Conservation (phyloP, 2,113 vertebrate genomes). For the Oncorhynchus mykiss region DNA sequence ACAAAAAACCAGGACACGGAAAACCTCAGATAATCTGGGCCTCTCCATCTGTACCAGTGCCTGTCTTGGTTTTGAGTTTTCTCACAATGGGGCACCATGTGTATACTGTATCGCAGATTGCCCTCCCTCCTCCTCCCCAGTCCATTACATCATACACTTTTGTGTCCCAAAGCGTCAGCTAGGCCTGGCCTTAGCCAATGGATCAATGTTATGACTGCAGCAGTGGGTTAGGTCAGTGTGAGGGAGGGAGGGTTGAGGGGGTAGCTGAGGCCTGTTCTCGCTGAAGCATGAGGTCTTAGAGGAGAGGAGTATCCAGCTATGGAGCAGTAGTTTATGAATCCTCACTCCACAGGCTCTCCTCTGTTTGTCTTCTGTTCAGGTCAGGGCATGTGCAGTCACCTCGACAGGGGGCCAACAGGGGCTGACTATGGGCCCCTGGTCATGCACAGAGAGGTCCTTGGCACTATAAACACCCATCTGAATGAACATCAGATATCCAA, state of each 20-base stretch:
- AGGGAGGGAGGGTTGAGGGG: conserved; percentile 10
- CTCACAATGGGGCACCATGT: conserved; percentile 40
- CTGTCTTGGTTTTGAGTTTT: conserved; percentile 9
- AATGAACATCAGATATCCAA: not conserved
- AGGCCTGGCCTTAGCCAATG: conserved; percentile 29
- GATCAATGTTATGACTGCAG: conserved; percentile 59
- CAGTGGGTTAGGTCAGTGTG: conserved; percentile 12
- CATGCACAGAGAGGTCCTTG: conserved; percentile 21
- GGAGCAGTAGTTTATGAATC: conserved; percentile 63
- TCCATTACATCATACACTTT: conserved; percentile 53
- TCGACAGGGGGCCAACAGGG: conserved; percentile 47
- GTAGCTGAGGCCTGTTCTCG: too few relatives aligned
- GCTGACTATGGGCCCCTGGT: conserved; percentile 32
- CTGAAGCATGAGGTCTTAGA: not conserved
- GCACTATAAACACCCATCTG: conserved; percentile 32
- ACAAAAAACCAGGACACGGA: too few relatives aligned
- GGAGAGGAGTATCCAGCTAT: conserved; percentile 24
- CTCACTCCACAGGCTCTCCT: conserved; percentile 40
- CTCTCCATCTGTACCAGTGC: too few relatives aligned
- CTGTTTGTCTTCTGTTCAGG: conserved; percentile 61
- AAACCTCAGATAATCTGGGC: too few relatives aligned
- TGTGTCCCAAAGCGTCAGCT: conserved; percentile 33
- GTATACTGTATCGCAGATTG: conserved; percentile 33
- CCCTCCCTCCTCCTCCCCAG: conserved; percentile 36
- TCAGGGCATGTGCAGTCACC: conserved; percentile 63